phyloP scores from a whole-genome alignment of 2,797 vertebrate species.

The Anguilla pacifica region DNA sequence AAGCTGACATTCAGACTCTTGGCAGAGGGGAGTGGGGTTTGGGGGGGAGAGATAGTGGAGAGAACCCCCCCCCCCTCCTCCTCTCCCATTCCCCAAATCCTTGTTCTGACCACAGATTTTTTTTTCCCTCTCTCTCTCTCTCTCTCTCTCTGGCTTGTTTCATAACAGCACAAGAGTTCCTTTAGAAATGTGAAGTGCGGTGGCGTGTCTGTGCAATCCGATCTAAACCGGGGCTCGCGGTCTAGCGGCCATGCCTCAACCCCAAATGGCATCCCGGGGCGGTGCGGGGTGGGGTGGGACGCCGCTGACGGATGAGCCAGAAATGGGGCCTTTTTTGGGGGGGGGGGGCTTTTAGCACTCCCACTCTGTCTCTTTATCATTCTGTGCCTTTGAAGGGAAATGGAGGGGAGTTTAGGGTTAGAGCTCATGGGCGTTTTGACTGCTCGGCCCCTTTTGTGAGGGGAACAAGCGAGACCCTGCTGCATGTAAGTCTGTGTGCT shows the following conservation, averaged over 20 bases:
- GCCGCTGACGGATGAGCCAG: background rate
- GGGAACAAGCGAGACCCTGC: background rate
- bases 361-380: background rate
- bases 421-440: background rate
- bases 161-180: slow-evolving; percentile 65
- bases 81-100: slow-evolving; percentile 38
- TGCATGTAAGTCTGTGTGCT: background rate
- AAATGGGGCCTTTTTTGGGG: background rate
- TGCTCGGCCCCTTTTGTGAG: background rate
- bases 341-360: background rate
- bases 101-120: slow-evolving; percentile 63
- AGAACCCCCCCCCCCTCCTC: slow-evolving; percentile 52
- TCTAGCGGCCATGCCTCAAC: background rate
- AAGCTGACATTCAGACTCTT: slow-evolving; percentile 72
- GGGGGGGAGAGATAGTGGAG: slow-evolving; percentile 43
- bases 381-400: background rate
- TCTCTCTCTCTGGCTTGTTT: slow-evolving; percentile 66
- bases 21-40: slow-evolving; percentile 52
- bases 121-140: slow-evolving; percentile 40
- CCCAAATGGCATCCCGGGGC: background rate
- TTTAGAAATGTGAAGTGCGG: slow-evolving; percentile 64
- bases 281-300: background rate
- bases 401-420: background rate
- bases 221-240: slow-evolving; percentile 54
- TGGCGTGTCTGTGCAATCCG: slow-evolving; percentile 59